Conservation (phyloP, 2,113 vertebrate genomes). For the Maccullochella peelii region DNA sequence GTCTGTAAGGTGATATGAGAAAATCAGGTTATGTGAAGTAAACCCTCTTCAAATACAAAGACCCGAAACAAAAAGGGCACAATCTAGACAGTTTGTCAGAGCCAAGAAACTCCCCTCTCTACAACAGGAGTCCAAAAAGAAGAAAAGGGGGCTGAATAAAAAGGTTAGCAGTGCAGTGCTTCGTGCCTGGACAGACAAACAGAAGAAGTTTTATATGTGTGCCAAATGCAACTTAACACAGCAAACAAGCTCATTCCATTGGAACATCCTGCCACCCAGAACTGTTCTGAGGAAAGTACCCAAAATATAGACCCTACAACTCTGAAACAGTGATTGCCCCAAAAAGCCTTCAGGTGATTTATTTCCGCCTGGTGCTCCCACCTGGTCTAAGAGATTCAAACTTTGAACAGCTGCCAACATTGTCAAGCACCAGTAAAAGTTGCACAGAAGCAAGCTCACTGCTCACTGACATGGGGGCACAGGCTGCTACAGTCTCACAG, state of each 20-base stretch:
- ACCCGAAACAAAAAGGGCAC: conserved; percentile 62
- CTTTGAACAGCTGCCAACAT: conserved; percentile 70
- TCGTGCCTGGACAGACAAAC: conserved; percentile 81
- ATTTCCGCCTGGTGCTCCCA: conserved; percentile 40
- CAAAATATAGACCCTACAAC: conserved; percentile 40
- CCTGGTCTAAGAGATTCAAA: conserved; percentile 51
- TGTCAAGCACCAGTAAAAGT: conserved; percentile 70
- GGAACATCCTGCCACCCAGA: conserved; percentile 73
- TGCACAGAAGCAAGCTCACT: conserved; percentile 57
- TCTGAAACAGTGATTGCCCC: conserved; percentile 36
- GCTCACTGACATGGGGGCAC: conserved; percentile 45
- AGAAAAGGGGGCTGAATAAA: conserved; percentile 72
- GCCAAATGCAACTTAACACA: conserved; percentile 82
- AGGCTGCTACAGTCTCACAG: conserved; percentile 47
- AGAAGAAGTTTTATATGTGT: conserved; percentile 78
- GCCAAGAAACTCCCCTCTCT: conserved; percentile 73
- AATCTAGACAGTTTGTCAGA: conserved; percentile 56
- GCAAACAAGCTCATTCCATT: conserved; percentile 76
- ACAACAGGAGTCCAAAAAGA: conserved; percentile 62
- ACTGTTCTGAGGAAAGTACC: conserved; percentile 51
- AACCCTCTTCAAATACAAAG: conserved; percentile 72
- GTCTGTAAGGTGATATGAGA: conserved; percentile 56
- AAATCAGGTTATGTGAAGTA: conserved; percentile 72
- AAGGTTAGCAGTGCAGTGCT: conserved; percentile 77
- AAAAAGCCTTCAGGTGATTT: conserved; percentile 51